Conservation (phyloP, 2,113 vertebrate species). For the Fregata magnificens region DNA sequence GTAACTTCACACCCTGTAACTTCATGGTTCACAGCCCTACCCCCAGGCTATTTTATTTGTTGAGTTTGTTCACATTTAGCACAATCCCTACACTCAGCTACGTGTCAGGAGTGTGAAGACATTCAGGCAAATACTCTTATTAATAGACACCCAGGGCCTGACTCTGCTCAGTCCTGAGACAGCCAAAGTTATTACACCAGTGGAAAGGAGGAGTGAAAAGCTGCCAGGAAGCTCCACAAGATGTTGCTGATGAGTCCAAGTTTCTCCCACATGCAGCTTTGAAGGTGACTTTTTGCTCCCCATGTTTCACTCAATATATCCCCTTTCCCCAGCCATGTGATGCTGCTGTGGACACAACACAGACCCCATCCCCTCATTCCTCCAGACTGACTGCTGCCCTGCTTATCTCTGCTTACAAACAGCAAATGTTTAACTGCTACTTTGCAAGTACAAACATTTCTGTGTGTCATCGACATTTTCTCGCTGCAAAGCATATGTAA, state of each 20-base stretch:
- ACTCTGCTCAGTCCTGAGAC: not conserved
- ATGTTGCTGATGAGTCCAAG: not conserved
- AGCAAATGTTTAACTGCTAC: not conserved
- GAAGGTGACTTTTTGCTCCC: not conserved
- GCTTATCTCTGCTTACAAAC: not conserved
- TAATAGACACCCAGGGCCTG: not conserved
- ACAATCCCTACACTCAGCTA: not conserved
- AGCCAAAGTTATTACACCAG: not conserved
- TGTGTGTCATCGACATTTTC: not conserved
- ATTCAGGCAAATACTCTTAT: not conserved
- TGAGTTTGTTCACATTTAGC: not conserved
- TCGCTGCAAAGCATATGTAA: not conserved
- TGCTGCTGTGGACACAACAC: not conserved
- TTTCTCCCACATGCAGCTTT: not conserved
- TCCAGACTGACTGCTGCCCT: not conserved
- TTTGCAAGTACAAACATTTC: not conserved
- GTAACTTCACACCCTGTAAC: not conserved
- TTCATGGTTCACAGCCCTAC: not conserved
- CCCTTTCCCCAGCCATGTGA: fast-evolving
- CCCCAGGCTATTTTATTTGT: not conserved
- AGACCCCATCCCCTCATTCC: not conserved
- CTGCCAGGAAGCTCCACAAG: not conserved
- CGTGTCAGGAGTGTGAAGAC: not conserved
- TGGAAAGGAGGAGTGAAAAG: not conserved
- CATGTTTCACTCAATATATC: fast-evolving